A percentile compares a stretch with the other conserved stretches of the same genome.
Conservation (phyloP, 2,888 invertebrate genomes). For the Caenorhabditis sp. region DNA sequence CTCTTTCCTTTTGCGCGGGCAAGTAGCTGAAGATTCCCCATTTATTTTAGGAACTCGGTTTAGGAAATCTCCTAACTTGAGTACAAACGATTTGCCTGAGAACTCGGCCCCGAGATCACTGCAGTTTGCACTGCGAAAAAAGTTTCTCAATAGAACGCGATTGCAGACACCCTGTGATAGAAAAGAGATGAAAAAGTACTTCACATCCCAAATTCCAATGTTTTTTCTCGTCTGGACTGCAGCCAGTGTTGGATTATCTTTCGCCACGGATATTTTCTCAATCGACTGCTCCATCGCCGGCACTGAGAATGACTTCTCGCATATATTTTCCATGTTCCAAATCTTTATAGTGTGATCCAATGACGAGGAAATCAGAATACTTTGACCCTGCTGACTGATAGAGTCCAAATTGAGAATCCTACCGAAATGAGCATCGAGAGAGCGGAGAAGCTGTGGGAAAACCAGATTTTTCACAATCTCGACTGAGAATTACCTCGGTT, state of each 20-base stretch:
- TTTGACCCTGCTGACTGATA: constrained; percentile 86
- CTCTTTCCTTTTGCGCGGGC: too few relatives aligned
- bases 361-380: constrained; percentile 90
- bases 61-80: too few relatives aligned
- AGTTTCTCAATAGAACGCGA: too few relatives aligned
- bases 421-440: constrained; percentile 96
- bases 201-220: constrained; percentile 87
- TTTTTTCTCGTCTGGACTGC: constrained; percentile 94
- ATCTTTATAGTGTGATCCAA: constrained; percentile 95
- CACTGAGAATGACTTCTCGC: constrained; percentile 95
- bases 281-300: constrained; percentile 95
- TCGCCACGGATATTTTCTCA: constrained; percentile 85
- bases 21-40: too few relatives aligned
- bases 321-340: constrained; percentile 99
- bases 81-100: too few relatives aligned
- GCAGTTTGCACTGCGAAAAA: too few relatives aligned
- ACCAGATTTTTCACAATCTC: neutral
- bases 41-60: too few relatives aligned
- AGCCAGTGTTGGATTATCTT: constrained; percentile 86
- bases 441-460: constrained; percentile 88
- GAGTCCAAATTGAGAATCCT: constrained; percentile 93
- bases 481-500: constrained; percentile 81
- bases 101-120: too few relatives aligned
- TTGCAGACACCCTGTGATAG: too few relatives aligned
- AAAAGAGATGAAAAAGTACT: constrained; percentile 19